Percentiles rank a stretch among this genome's conserved stretches.
Conservation (phyloP, 2,113 vertebrate species). For the Cheilinus undulatus region DNA sequence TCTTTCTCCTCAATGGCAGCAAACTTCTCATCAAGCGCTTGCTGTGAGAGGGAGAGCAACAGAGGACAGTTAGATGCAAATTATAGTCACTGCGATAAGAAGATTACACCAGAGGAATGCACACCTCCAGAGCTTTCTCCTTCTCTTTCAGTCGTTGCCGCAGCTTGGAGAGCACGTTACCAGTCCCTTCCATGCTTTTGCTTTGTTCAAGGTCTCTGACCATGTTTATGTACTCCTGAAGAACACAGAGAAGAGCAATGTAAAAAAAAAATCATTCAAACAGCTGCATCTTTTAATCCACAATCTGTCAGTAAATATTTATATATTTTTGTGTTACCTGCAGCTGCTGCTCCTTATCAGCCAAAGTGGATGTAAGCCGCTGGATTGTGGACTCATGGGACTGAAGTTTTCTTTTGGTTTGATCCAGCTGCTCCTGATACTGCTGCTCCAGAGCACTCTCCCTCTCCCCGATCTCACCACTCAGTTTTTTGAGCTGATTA, state of each 20-base stretch:
- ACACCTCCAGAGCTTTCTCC: constrained; percentile 83
- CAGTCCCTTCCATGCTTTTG: constrained; percentile 76
- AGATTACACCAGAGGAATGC: constrained; percentile 6
- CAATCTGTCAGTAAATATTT: background rate
- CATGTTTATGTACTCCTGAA: constrained; percentile 85
- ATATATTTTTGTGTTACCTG: constrained; percentile 80
- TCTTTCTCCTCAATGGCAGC: constrained; percentile 85
- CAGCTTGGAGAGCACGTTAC: constrained; percentile 79
- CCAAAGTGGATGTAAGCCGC: constrained; percentile 82
- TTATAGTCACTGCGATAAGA: background rate
- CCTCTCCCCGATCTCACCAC: constrained; percentile 85
- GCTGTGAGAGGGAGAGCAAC: constrained; percentile 62
- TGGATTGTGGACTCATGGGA: constrained; percentile 86
- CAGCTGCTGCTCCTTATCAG: constrained; percentile 87
- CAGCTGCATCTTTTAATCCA: background rate
- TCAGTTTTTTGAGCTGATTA: constrained; percentile 93
- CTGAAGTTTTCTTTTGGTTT: constrained; percentile 85
- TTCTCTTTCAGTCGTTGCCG: constrained; percentile 85
- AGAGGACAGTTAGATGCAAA: constrained; percentile 12
- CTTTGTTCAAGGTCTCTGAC: constrained; percentile 79
- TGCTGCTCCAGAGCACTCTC: constrained; percentile 86
- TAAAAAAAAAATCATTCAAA: background rate
- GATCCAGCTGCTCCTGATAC: constrained; percentile 84
- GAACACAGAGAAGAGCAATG: constrained; percentile 11
- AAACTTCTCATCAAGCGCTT: constrained; percentile 84